phyloP scores from a whole-genome alignment of 2,797 vertebrate genomes.

The Nothura maculosa region DNA sequence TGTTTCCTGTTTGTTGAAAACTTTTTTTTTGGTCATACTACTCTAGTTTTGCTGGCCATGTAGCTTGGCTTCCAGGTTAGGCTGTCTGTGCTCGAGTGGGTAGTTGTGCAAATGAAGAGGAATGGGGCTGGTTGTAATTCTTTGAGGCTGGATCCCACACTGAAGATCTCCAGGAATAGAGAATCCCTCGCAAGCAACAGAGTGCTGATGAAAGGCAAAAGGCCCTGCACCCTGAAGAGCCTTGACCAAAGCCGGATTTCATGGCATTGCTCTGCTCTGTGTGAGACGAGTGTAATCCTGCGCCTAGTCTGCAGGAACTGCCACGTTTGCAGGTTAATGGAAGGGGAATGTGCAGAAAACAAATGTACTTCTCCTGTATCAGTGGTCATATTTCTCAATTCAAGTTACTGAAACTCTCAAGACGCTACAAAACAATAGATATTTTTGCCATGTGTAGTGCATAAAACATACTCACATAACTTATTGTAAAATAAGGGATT shows the following conservation, averaged over 20 bases:
- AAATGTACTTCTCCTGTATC: background rate
- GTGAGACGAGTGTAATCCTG: background rate
- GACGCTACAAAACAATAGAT: background rate
- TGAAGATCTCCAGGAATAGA: background rate
- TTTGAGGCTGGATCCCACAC: background rate
- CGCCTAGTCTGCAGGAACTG: background rate
- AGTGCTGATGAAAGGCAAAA: background rate
- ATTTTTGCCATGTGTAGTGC: background rate
- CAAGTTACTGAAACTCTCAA: background rate
- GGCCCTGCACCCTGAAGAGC: background rate
- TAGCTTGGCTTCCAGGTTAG: background rate
- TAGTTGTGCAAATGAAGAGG: background rate
- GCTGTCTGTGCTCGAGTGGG: background rate
- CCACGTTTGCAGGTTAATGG: background rate
- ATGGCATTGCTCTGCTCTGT: background rate
- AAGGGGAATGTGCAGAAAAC: background rate
- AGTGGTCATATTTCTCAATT: background rate
- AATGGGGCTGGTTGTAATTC: background rate
- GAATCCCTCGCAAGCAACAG: background rate
- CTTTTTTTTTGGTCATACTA: background rate
- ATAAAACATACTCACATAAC: background rate
- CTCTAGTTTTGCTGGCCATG: background rate
- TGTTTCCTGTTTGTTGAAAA: background rate
- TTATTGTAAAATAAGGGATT: background rate
- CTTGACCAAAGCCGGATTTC: background rate